Base-by-base conservation (phyloP, 2,113 vertebrate species). In the Himantopus leucocephalus region DNA sequence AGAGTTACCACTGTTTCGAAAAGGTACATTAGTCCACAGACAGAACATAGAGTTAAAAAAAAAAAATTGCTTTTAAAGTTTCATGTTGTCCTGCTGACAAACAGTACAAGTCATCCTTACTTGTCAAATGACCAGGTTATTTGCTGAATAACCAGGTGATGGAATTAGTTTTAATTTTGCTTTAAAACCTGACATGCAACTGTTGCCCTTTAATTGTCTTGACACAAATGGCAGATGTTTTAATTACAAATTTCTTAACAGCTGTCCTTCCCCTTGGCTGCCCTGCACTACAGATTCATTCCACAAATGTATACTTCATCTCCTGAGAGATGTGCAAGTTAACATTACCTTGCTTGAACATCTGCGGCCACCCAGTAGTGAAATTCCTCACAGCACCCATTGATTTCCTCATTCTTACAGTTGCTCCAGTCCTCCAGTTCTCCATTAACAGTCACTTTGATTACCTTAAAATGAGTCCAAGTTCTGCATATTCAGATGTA, bases 151-250 rank as follows among this genome's bases (percentile, higher is more conserved):
- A 77, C n/a, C 55, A 55, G 39, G 16, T 43, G 30, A 52, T 39
- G 14, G 35, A 62, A 66, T 70, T 80, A 77, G 11, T 60, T 70
- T 37, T 47, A 90, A 86, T 56, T 88, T 80, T 90, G 21, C 60
- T 94, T 94, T 86, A 77, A 94, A 95, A 47, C 39, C 24, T 85
- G 83, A 52, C 72, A 21, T n/a, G 16, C 9, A 12, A 22, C 30
- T 4, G 2, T 32, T 88, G 72, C 85, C 64, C 72, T 96, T 90
- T 94, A 96, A 96, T 96, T 84, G 48, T 47, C 71, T 77, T 77
- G 56, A 88, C 55, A 89, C 29, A 86, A 92, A 92, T 43, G 55
- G 13, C 50, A 86, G 41, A 62, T 52, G 39, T 88, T 90, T 74
- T 93, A 94, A 94, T 92, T 88, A 88, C 29, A 74, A 59, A 76